Base-by-base conservation (phyloP, 2,113 vertebrate genomes). In the Aphyosemion australe region DNA sequence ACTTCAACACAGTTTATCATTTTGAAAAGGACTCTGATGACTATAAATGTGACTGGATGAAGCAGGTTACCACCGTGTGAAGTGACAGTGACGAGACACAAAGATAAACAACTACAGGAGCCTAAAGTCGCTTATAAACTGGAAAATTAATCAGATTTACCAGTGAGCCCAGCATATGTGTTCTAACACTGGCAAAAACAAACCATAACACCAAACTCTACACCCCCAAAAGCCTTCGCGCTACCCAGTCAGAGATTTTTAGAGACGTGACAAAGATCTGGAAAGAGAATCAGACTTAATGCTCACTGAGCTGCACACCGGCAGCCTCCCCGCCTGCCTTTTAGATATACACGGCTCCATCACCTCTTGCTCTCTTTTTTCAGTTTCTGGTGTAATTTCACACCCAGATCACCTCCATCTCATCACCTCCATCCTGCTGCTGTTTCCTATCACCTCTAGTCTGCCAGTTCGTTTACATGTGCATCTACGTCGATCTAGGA, bases 261-360 rank as follows among this genome's bases (percentile, higher is more conserved):
- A 9, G 8, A 64, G 47, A 59, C 65, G 78, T 62, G 54, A 47
- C 45, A 52, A 37, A 3, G 14, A 11, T 49, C 50, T 41, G 11
- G 56, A 67, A 70, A 84, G 72, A 70, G 15, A 70, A 72, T 76
- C 57, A 71, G 54, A n/a, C 55, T 32, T 71, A 78, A 88, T 82
- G 78, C 59, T 62, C 69, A 65, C 60, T 61, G 61, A 53, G 31
- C 19, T 43, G 84, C 57, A 72, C 65, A 77, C 41, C 60, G 55
- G 46, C 18, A 12, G 43, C 43, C 45, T 61, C 18, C 37, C 34
- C 43, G 47, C 15, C 19, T 31, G 32, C 2, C 15, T 39, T 15
- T 42, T 15, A 8, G 11, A 51, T 54, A 18, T 41, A 42, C 47
- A 18, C 21, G 0, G 9, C 13, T 65, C 32, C 43, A 21, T 78